Conservation (phyloP, 2,113 vertebrate species). For the Typhlomys cinereus region DNA sequence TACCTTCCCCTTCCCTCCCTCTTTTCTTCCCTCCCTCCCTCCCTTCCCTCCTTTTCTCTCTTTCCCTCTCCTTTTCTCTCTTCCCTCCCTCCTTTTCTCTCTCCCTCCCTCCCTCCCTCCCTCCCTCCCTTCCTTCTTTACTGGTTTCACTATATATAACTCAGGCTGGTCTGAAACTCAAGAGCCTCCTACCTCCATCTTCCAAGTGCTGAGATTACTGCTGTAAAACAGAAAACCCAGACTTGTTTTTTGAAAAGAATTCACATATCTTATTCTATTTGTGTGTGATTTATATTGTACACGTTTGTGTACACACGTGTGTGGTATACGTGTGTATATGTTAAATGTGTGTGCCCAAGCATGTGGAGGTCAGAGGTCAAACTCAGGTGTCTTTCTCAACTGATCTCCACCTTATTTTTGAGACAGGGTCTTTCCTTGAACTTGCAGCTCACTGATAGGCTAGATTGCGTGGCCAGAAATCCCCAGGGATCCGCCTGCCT, state of each 20-base stretch:
- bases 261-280: not conserved
- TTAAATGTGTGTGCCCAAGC: not conserved
- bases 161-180: not conserved
- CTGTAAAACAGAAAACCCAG: not conserved
- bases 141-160: not conserved
- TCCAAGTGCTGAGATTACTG: not conserved
- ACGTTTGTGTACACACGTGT: too few relatives aligned
- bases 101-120: too few relatives aligned
- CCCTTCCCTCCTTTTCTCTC: not conserved
- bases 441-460: not conserved
- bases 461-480: not conserved
- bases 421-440: not conserved
- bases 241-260: not conserved
- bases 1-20: not conserved
- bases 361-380: not conserved
- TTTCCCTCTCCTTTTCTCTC: not conserved
- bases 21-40: not conserved
- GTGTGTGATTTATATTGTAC: not conserved
- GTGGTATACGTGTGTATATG: not conserved
- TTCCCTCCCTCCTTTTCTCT: not conserved
- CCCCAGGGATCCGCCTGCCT: too few relatives aligned
- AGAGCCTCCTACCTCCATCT: not conserved
- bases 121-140: too few relatives aligned
- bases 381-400: not conserved
- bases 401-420: not conserved